Percentiles rank a stretch among this genome's conserved stretches.
Evolutionary conservation across 2,113 vertebrate species (phyloP).

Genomic region (Natator depressus): DNA sequence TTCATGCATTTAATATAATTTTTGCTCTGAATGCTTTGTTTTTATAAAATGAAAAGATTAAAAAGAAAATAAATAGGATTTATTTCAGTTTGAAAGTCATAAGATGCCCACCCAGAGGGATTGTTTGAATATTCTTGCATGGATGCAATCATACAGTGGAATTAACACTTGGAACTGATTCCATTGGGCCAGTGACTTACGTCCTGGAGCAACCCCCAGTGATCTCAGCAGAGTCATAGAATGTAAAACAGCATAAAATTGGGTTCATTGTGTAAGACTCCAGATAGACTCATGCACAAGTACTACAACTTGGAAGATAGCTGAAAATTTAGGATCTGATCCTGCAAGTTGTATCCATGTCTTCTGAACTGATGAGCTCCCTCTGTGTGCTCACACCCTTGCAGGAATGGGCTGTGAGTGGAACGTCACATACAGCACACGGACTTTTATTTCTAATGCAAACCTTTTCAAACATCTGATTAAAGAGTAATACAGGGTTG

Average conservation of each 20-base stretch:
- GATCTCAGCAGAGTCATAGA: background rate
- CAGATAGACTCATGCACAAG: background rate
- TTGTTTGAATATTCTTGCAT: background rate
- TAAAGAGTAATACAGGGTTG: background rate
- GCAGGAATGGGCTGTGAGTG: background rate
- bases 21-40: background rate
- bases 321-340: background rate
- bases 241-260: background rate
- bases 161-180: background rate
- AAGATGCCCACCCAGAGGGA: background rate
- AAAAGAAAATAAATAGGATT: background rate
- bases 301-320: background rate
- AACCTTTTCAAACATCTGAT: background rate
- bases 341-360: background rate
- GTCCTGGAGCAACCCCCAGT: background rate
- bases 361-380: background rate
- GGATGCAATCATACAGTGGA: background rate
- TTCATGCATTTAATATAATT: background rate
- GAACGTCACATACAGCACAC: background rate
- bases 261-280: background rate
- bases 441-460: background rate
- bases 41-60: background rate
- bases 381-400: rapidly evolving
- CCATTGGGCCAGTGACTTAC: background rate
- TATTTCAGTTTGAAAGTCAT: background rate